Evolutionary conservation across 2,888 invertebrate species (phyloP), one percentile per base, ranked within the genome.

Genomic region (Cheilosia vulpina): DNA sequence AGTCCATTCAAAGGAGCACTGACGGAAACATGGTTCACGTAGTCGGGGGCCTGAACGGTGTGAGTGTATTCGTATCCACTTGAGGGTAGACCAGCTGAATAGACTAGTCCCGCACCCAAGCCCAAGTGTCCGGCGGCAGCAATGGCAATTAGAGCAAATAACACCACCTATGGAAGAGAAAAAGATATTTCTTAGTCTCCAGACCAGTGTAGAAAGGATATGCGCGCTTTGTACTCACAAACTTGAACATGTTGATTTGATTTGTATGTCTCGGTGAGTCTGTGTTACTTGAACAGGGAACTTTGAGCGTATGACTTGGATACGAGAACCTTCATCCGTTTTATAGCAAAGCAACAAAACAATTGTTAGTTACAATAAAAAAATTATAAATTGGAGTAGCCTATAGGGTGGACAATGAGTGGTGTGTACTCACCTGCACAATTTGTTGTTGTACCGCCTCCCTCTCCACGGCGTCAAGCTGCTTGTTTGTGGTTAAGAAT

Each of bases 21-120:
- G 7, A 93, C 93, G 0, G 93, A 93, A 21, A 92, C 92, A 76
- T 88, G 88, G 78, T 87, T 88, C 53, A 87, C 84, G 66, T 89
- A 89, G 68, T 89, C 87, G 71, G 88, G 88, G 15, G 89, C 88
- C 50, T 88, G 87, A 7, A 89, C 71, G 27, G 87, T 88, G 66
- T 89, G 89, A 17, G 88, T 87, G 27, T 89, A 89, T 24, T 87
- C 88, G 71, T 88, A 89, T 50, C 89, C 88, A 78, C 88, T 88
- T 38, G 88, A 71, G 50, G 79, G 83, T 17, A 88, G 57, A 45
- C 68, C 81, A 6, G 87, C 69, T 55, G 76, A 55, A 41, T 88
- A 88, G 45, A 87, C 87, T 21, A 88, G 38, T 34, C 75, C 77
- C 38, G 78, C 31, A 72, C 87, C 21, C 66, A 52, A 43, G 38